Conservation (phyloP, 2,113 vertebrate genomes). For the Rhizomys pruinosus region DNA sequence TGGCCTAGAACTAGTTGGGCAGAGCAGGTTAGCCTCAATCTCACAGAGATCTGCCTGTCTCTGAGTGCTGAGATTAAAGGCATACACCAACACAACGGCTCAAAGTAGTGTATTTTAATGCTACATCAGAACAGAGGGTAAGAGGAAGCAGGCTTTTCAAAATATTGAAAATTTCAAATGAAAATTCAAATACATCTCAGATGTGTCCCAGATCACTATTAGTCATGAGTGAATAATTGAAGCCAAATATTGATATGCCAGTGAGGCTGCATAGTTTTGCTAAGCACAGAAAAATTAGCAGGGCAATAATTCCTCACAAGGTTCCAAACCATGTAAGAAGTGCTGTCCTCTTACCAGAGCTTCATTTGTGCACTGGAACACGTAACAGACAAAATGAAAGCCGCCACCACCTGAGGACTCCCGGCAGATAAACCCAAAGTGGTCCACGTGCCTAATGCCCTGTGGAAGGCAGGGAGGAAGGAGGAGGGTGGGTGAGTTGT, state of each 20-base stretch:
- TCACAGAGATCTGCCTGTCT: too few species aligned
- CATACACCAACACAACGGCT: too few species aligned
- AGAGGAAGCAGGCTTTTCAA: background rate
- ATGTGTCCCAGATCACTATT: background rate
- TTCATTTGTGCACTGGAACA: conserved; percentile 97
- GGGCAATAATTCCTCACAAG: background rate
- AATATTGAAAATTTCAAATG: background rate
- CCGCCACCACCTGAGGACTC: conserved; percentile 92
- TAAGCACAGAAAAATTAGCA: background rate
- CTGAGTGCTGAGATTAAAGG: too few species aligned
- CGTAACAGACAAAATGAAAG: conserved; percentile 96
- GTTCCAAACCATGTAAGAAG: background rate
- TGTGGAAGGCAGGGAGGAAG: conserved; percentile 67
- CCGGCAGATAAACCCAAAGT: conserved; percentile 99
- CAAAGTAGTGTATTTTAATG: background rate
- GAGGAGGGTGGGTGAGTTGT: background rate
- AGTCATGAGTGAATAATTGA: background rate
- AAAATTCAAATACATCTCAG: background rate
- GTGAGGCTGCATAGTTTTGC: background rate
- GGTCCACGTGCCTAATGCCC: conserved; percentile 98
- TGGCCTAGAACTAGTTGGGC: too few species aligned
- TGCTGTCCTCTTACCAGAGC: conserved; percentile 91
- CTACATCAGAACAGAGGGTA: background rate
- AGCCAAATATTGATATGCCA: background rate
- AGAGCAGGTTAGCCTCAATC: too few species aligned